Base-by-base conservation (phyloP, 1,140 invertebrate species). In the Heliconius melpomene region DNA sequence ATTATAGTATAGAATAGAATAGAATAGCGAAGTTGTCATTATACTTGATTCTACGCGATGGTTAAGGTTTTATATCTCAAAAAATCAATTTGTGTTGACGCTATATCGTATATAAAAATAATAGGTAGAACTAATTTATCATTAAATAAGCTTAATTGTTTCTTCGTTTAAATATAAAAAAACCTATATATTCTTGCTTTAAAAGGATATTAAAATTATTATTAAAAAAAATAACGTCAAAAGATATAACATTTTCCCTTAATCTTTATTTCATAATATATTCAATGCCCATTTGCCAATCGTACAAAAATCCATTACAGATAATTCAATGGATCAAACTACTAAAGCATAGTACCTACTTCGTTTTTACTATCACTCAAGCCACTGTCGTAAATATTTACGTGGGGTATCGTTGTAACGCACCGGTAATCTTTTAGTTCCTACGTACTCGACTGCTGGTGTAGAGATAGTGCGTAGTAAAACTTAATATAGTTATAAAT, bases 311-410 rank as follows among this genome's bases (percentile, higher is more conserved):
- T 29, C 26, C 60, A 66, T 66, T 29, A 66, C 26, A 0, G 60
- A 66, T 66, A 66, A 66, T 16, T 66, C 60, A 26, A 66, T 66
- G 60, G 60, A 66, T 66, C 26, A 16, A 66, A 66, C 26, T 66
- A 29, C 60, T 66, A 66, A 66, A 26, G 6, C 60, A 16, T 29
- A 66, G 11, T 66, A 66, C 23, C 2, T 66, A 66, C 13, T 66
- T 29, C 11, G 60, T 26, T 66, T 66, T 66, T 66, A 66, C 60
- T 66, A 66, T 66, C 26, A 66, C 60, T 29, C 60, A 26, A 66
- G 3, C 26, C 26, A 66, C 60, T 66, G 29, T 66, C 60, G 60
- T 66, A 66, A 66, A 66, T 66, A 66, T 66, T 66, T 66, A 66
- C 57, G 57, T 26, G 26, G 57, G 57, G 57, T 26, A 13, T 66